Base-by-base conservation (phyloP, 2,113 vertebrate genomes). In the Phyllostomus discolor region DNA sequence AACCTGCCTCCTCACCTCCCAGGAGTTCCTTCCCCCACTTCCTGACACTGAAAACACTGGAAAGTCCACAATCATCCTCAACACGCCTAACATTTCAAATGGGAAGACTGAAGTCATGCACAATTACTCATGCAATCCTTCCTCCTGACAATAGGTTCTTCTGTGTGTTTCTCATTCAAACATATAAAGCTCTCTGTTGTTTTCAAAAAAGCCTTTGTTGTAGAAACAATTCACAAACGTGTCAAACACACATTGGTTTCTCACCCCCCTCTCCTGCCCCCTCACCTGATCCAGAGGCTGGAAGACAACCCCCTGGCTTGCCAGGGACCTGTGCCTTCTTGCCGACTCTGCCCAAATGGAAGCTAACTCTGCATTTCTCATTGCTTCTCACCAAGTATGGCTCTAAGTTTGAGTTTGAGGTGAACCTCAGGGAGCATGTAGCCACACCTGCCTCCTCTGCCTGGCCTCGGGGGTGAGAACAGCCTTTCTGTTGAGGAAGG, bases 141-240 rank as follows among this genome's bases (percentile, higher is more conserved):
- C 90, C 73, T 93, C 19, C 82, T 82, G 85, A 97, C 97, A 97
- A 94, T 97, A 92, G 73, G 17, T 88, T 80, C 95, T 92, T 93
- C 91, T 98, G 94, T 97, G 72, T 46, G 52, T 69, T 79, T 92
- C 91, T 91, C 93, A 72, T 79, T 95, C 92, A 95, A n/a, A 95
- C 62, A 92, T 83, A 97, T 97, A 97, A 97, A 96, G 96, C 96
- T 94, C 72, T 82, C 80, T 94, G 95, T 96, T 93, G 59, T 62
- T 41, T 93, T 66, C 46, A 7, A 83, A 91, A 92, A 94, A 88
- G 87, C 64, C 96, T 97, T 97, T 97, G 96, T 97, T 96, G 64
- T n/a, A 94, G 81, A 67, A 97, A 98, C 97, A 97, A 97, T 98
- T 96, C 95, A 97, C 96, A 95, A 96, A 97, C 33, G 90, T 97